These are phyloP conservation scores for Pentamera pediparva DNA, from an alignment of 53 echinoderm and acorn worm genomes.

Conservation along the genomic window DNA sequence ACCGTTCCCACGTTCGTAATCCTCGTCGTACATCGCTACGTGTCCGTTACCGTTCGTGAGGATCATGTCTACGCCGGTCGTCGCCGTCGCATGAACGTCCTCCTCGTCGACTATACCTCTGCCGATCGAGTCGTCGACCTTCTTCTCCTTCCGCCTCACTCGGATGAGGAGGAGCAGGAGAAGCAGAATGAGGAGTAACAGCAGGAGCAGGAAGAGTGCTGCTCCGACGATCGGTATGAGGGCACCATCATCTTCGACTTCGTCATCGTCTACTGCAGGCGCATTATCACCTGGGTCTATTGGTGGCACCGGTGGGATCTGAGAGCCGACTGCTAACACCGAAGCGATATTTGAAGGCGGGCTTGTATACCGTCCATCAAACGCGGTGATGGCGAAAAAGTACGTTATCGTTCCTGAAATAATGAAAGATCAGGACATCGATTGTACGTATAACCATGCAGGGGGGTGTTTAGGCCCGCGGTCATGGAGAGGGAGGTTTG, in stretches of 20 bases:
- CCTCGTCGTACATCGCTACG: background rate
- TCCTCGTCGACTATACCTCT: background rate
- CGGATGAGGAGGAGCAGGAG: background rate
- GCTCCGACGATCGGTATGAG: constrained; percentile 4
- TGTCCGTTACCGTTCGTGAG: background rate
- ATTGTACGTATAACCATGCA: background rate
- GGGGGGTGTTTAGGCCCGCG: background rate
- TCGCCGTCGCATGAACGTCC: background rate
- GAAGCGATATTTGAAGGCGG: background rate
- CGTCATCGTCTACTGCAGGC: background rate
- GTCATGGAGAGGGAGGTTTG: background rate
- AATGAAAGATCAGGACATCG: too few species aligned
- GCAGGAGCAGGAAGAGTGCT: background rate
- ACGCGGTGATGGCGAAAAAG: background rate
- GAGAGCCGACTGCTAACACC: too few species aligned
- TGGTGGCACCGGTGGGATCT: background rate
- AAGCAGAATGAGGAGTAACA: constrained; percentile 1
- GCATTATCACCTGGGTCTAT: background rate
- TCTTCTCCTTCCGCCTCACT: constrained; percentile 1
- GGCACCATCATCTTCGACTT: background rate
- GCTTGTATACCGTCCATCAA: background rate
- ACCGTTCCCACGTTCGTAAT: background rate
- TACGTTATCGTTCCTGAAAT: background rate
- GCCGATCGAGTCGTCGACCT: background rate
- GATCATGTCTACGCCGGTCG: background rate